Evolutionary conservation across 1,140 invertebrate genomes (phyloP).

Genomic region (Drosophila prosaltans): DNA sequence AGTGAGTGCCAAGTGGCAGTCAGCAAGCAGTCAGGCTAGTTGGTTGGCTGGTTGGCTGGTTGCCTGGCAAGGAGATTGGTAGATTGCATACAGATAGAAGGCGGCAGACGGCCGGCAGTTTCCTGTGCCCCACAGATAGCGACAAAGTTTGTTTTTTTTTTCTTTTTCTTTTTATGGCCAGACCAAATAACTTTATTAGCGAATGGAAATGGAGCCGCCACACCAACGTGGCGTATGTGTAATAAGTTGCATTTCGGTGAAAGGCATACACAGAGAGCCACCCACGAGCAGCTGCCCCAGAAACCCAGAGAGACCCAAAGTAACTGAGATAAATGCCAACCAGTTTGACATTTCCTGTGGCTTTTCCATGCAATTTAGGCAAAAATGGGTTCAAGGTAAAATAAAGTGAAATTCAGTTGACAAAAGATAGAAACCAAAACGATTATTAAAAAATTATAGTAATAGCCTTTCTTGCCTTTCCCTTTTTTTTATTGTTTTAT

Average conservation of each 20-base stretch:
- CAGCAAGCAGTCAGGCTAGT: constrained; percentile 8
- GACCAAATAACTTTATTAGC: constrained; percentile 76
- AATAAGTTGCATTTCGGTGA: constrained; percentile 58
- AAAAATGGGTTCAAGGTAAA: constrained; percentile 70
- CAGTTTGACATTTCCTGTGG: constrained; percentile 38
- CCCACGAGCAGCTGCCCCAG: constrained; percentile 75
- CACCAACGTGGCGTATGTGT: constrained; percentile 44
- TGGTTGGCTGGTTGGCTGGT: too few relatives aligned
- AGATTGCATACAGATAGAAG: constrained; percentile 23
- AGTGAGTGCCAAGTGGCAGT: constrained; percentile 35
- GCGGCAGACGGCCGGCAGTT: constrained; percentile 31
- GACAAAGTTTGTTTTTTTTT: constrained; percentile 52
- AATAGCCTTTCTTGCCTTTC: too few relatives aligned
- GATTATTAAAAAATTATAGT: not conserved
- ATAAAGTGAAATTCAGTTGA: constrained; percentile 55
- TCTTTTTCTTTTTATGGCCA: constrained; percentile 65
- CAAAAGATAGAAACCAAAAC: not conserved
- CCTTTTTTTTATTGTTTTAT: constrained; percentile 25
- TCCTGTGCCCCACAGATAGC: constrained; percentile 74
- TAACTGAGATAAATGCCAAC: constrained; percentile 1
- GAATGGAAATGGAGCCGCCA: constrained; percentile 42
- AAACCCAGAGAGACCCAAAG: constrained; percentile 64
- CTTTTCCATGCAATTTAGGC: constrained; percentile 21
- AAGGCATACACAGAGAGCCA: constrained; percentile 55
- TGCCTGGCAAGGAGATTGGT: constrained; percentile 21